phyloP scores from a whole-genome alignment of 2,888 invertebrate species.

The Ophion slaviceki region DNA sequence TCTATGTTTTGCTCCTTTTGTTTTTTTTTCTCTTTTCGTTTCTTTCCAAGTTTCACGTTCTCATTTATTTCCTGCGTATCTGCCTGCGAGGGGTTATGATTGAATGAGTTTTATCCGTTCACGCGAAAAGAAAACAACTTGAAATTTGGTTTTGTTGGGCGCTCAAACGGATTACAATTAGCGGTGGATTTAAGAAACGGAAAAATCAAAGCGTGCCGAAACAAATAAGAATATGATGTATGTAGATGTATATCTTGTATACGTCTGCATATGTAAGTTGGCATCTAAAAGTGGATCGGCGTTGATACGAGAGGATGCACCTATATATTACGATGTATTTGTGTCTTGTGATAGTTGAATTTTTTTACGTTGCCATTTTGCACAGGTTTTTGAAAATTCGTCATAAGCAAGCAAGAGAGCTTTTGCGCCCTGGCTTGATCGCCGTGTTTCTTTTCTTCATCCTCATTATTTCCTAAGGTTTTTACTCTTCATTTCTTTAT shows the following conservation, averaged over 20 bases:
- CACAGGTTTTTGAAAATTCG: slow-evolving; percentile 12
- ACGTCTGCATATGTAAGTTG: slow-evolving; percentile 44
- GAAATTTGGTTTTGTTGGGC: slow-evolving; percentile 19
- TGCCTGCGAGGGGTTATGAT: not conserved
- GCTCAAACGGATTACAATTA: slow-evolving; percentile 19
- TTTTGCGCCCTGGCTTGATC: slow-evolving; percentile 1
- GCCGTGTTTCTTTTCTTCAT: slow-evolving; percentile 13
- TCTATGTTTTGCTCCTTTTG: slow-evolving; percentile 47
- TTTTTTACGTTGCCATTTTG: slow-evolving; percentile 40
- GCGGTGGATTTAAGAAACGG: slow-evolving; percentile 24
- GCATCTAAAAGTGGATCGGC: slow-evolving; percentile 62
- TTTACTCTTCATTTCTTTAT: slow-evolving; percentile 40
- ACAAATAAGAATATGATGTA: slow-evolving; percentile 30
- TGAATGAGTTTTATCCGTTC: slow-evolving; percentile 10
- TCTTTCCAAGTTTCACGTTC: slow-evolving; percentile 23
- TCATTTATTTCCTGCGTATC: not conserved
- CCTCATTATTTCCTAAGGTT: slow-evolving; percentile 59
- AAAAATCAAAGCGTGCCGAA: slow-evolving; percentile 56
- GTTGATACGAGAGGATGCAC: slow-evolving; percentile 52
- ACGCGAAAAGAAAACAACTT: slow-evolving; percentile 13
- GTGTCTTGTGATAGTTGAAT: slow-evolving; percentile 40
- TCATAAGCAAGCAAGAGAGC: slow-evolving; percentile 3
- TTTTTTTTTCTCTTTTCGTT: slow-evolving; percentile 67
- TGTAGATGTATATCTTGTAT: slow-evolving; percentile 29
- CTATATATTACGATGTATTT: slow-evolving; percentile 25